phyloP scores from a whole-genome alignment of 1,140 invertebrate species.

The Streblospio benedicti region DNA sequence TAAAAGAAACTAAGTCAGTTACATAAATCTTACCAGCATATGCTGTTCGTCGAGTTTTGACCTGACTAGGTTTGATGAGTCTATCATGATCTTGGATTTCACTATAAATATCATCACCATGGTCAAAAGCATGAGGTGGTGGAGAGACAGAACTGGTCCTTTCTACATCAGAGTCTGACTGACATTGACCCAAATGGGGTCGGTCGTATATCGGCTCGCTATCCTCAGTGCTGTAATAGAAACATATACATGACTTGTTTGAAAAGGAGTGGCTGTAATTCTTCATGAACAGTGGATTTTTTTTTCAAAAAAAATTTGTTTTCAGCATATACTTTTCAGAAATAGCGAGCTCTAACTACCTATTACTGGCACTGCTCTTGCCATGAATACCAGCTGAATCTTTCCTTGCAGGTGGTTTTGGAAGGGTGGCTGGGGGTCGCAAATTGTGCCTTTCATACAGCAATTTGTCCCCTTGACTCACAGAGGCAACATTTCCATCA shows the following conservation, averaged over 20 bases:
- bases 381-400: slow-evolving; percentile 24
- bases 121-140: slow-evolving; percentile 40
- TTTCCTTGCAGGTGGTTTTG: slow-evolving; percentile 30
- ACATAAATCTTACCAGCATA: slow-evolving; percentile 50
- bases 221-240: slow-evolving; percentile 50
- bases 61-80: slow-evolving; percentile 51
- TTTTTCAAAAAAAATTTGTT: no score
- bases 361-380: slow-evolving; percentile 40
- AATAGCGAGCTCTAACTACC: no score
- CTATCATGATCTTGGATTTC: slow-evolving; percentile 47
- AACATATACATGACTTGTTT: background rate
- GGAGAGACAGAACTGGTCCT: slow-evolving; percentile 44
- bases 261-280: no score
- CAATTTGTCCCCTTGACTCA: background rate
- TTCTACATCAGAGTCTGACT: slow-evolving; percentile 40
- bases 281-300: no score
- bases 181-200: slow-evolving; percentile 32
- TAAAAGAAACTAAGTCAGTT: no score
- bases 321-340: no score
- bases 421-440: slow-evolving; percentile 61
- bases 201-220: slow-evolving; percentile 74
- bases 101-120: slow-evolving; percentile 64
- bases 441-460: slow-evolving; percentile 54
- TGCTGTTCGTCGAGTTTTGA: slow-evolving; percentile 47
- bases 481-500: background rate